Evolutionary conservation across 2,797 vertebrate species (phyloP).

Genomic region (Antrozous pallidus): DNA sequence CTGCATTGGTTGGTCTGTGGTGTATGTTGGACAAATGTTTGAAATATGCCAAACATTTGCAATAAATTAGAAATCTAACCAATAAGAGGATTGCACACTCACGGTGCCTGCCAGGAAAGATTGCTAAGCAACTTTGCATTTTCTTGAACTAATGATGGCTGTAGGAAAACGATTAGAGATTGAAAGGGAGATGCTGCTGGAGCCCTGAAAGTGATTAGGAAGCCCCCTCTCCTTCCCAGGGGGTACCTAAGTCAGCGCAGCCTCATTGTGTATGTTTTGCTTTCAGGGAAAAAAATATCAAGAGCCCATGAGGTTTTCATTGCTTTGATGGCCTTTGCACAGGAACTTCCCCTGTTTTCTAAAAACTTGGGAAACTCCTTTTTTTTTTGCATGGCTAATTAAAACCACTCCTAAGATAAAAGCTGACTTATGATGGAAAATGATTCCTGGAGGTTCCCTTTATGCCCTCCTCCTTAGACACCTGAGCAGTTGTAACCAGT

Average conservation of each 20-base stretch:
- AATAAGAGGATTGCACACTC: slow-evolving; percentile 73
- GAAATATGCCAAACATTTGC: slow-evolving; percentile 78
- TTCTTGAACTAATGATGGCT: slow-evolving; percentile 70
- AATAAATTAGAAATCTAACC: slow-evolving; percentile 77
- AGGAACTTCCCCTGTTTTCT: slow-evolving; percentile 59
- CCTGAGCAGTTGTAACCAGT: neutral
- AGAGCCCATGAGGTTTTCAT: slow-evolving; percentile 72
- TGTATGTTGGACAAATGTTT: slow-evolving; percentile 75
- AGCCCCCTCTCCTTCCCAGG: slow-evolving; percentile 4
- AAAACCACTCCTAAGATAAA: slow-evolving; percentile 66
- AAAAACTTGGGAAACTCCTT: slow-evolving; percentile 51
- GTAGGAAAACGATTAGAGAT: slow-evolving; percentile 71
- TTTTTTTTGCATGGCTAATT: slow-evolving; percentile 67
- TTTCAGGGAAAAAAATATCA: slow-evolving; percentile 55
- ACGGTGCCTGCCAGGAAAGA: slow-evolving; percentile 71
- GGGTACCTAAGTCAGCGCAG: slow-evolving; percentile 66
- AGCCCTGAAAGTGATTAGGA: slow-evolving; percentile 51
- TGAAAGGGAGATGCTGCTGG: slow-evolving; percentile 53
- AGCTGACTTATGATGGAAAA: slow-evolving; percentile 42
- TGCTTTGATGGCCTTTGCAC: slow-evolving; percentile 67
- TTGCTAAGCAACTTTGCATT: slow-evolving; percentile 75
- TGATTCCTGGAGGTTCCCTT: slow-evolving; percentile 4
- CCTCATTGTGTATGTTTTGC: slow-evolving; percentile 50
- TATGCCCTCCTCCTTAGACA: neutral
- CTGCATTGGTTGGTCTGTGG: slow-evolving; percentile 59